Conservation (phyloP, 1,140 invertebrate species). For the Delia radicum region DNA sequence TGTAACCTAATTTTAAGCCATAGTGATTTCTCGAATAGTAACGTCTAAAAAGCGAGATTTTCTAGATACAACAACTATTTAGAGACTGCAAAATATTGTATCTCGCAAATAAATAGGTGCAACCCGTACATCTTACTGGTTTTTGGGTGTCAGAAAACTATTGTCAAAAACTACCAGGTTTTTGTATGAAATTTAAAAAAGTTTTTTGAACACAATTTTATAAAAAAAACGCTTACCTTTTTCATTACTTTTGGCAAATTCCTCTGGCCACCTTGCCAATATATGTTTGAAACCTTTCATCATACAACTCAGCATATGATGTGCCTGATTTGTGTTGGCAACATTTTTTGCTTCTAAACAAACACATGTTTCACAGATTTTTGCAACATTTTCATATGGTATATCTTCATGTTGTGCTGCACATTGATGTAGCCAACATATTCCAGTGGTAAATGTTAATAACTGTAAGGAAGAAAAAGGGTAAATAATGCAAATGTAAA, state of each 20-base stretch:
- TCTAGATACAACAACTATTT: too few species aligned
- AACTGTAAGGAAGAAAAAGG: background rate
- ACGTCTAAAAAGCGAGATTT: too few species aligned
- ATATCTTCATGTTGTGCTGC: slow-evolving; percentile 44
- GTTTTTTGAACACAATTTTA: too few species aligned
- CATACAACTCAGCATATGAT: slow-evolving; percentile 52
- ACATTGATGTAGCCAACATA: background rate
- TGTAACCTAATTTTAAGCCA: too few species aligned
- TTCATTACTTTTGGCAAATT: slow-evolving; percentile 37
- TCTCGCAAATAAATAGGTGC: too few species aligned
- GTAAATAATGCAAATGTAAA: background rate
- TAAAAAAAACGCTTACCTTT: slow-evolving; percentile 26
- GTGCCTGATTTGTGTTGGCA: slow-evolving; percentile 34
- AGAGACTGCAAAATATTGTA: too few species aligned
- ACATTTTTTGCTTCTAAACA: slow-evolving; percentile 33
- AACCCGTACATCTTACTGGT: too few species aligned
- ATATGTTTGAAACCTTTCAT: slow-evolving; percentile 53
- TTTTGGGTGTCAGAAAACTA: too few species aligned
- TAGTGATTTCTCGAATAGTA: too few species aligned
- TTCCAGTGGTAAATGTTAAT: background rate
- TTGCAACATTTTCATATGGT: slow-evolving; percentile 43
- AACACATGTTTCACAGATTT: slow-evolving; percentile 46
- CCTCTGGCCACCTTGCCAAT: slow-evolving; percentile 55
- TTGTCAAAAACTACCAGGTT: too few species aligned
- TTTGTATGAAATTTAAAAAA: too few species aligned